phyloP scores from a whole-genome alignment of 2,888 invertebrate species.

The Arctia plantaginis region DNA sequence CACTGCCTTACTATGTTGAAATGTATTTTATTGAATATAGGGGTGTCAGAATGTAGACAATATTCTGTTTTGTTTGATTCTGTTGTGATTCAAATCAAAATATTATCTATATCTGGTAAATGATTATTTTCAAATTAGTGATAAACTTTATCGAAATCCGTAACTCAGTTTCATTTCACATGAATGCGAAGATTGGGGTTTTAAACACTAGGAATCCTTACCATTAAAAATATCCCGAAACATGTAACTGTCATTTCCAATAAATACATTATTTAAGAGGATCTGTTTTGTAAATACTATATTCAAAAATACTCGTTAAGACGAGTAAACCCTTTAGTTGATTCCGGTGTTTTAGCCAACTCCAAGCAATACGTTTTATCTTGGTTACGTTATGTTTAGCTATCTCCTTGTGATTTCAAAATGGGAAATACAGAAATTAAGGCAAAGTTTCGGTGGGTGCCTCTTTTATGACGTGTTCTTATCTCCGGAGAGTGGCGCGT shows the following conservation, averaged over 20 bases:
- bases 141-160: too few species aligned
- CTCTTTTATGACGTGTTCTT: slow-evolving; percentile 83
- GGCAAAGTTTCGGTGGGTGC: slow-evolving; percentile 77
- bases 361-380: slow-evolving; percentile 55
- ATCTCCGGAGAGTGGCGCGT: slow-evolving; percentile 74
- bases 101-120: not conserved
- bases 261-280: not conserved
- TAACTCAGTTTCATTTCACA: not conserved
- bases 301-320: not conserved
- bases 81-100: not conserved
- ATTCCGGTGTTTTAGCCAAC: slow-evolving; percentile 28
- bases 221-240: too few species aligned
- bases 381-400: slow-evolving; percentile 63
- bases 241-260: too few species aligned
- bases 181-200: not conserved
- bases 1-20: not conserved
- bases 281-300: not conserved
- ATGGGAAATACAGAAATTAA: slow-evolving; percentile 77
- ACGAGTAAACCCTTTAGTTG: not conserved
- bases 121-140: not conserved
- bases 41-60: not conserved
- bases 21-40: not conserved
- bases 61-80: too few species aligned
- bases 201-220: not conserved
- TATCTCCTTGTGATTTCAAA: slow-evolving; percentile 66